phyloP scores from a whole-genome alignment of 2,888 invertebrate species.

The Galeopsomyia nigrocyanea region DNA sequence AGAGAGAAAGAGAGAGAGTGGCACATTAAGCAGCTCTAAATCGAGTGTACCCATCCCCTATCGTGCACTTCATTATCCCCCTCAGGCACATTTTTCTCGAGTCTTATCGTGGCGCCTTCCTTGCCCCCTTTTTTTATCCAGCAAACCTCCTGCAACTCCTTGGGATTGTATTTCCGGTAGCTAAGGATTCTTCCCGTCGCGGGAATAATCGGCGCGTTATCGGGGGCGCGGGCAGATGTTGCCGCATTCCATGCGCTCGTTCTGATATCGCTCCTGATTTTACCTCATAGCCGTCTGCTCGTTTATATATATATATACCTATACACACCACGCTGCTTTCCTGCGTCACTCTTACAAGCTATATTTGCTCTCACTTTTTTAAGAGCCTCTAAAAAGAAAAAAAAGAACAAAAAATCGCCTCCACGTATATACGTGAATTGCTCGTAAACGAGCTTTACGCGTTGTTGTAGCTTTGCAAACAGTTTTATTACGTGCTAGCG shows the following conservation, averaged over 20 bases:
- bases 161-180: constrained; percentile 25
- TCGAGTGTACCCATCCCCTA: not conserved
- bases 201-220: constrained; percentile 17
- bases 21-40: too few species aligned
- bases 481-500: constrained; percentile 9
- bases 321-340: too few species aligned
- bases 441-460: constrained; percentile 14
- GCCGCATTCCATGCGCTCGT: not conserved
- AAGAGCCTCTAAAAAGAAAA: constrained; percentile 12
- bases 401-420: not conserved
- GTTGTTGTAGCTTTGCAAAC: constrained; percentile 10
- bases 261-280: constrained; percentile 5
- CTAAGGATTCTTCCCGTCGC: not conserved
- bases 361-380: constrained; percentile 17
- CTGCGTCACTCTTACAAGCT: constrained; percentile 4
- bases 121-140: not conserved
- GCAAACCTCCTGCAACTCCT: constrained; percentile 14
- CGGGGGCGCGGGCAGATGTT: constrained; percentile 9
- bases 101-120: not conserved
- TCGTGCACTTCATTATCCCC: constrained; percentile 6
- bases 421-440: not conserved
- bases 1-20: too few species aligned
- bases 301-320: too few species aligned
- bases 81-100: not conserved
- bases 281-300: not conserved